Evolutionary conservation across 64 coral and sea anemone species (phyloP).

Genomic region (Pocillopora verrucosa): DNA sequence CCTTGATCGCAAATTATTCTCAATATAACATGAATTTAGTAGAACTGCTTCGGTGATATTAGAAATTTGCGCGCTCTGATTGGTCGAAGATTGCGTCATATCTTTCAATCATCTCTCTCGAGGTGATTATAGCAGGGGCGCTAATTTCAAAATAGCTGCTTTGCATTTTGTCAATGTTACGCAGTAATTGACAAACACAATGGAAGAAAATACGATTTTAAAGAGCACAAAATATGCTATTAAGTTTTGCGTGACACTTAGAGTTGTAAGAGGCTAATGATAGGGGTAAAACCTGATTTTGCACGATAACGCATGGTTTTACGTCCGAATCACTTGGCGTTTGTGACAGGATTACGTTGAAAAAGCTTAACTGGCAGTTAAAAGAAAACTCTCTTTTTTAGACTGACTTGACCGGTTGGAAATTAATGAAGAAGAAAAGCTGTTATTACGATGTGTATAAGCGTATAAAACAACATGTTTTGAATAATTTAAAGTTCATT

Average conservation of each 20-base stretch:
- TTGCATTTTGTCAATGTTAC: too few relatives aligned
- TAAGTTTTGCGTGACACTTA: not conserved
- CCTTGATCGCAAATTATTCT: too few relatives aligned
- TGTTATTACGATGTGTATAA: not conserved
- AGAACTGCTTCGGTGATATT: too few relatives aligned
- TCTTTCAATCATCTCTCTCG: too few relatives aligned
- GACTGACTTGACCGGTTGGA: not conserved
- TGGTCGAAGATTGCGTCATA: too few relatives aligned
- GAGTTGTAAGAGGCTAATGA: not conserved
- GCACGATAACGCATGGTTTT: not conserved
- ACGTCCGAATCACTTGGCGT: not conserved
- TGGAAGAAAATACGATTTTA: too few relatives aligned
- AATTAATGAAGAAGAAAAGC: not conserved
- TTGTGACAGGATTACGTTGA: not conserved
- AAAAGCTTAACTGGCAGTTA: not conserved
- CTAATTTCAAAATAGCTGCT: too few relatives aligned
- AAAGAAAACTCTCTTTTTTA: not conserved
- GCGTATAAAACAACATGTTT: not conserved
- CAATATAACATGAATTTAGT: too few relatives aligned
- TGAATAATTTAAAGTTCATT: not conserved
- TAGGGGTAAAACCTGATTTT: conserved; percentile 3
- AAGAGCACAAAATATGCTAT: not conserved
- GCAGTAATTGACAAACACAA: too few relatives aligned
- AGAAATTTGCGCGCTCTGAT: too few relatives aligned
- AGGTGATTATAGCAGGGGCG: too few relatives aligned